phyloP scores from a whole-genome alignment of 1,140 invertebrate genomes.

The Lutraria rhynchaena region DNA sequence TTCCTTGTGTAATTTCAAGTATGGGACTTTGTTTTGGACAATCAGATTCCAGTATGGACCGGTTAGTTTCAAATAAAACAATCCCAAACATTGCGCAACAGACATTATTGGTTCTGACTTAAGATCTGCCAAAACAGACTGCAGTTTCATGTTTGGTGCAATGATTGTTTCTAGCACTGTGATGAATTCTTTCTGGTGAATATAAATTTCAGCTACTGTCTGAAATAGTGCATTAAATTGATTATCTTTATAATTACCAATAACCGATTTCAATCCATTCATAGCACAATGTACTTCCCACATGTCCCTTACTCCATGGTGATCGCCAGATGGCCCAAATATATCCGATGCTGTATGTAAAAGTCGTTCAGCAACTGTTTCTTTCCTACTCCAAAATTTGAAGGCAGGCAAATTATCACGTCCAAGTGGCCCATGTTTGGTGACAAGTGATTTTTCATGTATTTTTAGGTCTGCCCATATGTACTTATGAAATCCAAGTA shows the following conservation, averaged over 20 bases:
- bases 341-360: slow-evolving; percentile 34
- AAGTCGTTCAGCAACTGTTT: slow-evolving; percentile 25
- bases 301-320: slow-evolving; percentile 31
- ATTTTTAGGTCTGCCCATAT: slow-evolving; percentile 6
- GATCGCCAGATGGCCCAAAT: slow-evolving; percentile 43
- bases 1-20: background rate
- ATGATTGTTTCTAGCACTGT: slow-evolving; percentile 11
- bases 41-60: slow-evolving; percentile 12
- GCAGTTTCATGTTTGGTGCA: slow-evolving; percentile 17
- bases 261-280: slow-evolving; percentile 25
- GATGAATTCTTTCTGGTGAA: slow-evolving; percentile 15
- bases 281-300: background rate
- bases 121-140: slow-evolving; percentile 43
- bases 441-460: background rate
- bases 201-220: slow-evolving; percentile 20
- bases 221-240: slow-evolving; percentile 36
- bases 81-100: background rate
- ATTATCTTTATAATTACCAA: slow-evolving; percentile 38
- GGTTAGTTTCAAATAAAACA: slow-evolving; percentile 3
- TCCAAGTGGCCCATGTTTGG: slow-evolving; percentile 16
- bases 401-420: slow-evolving; percentile 18
- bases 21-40: background rate
- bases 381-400: slow-evolving; percentile 34
- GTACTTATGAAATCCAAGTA: slow-evolving; percentile 25
- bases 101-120: background rate